phyloP scores from a whole-genome alignment of 2,797 vertebrate genomes.

The Chaenodraco wilsoni region DNA sequence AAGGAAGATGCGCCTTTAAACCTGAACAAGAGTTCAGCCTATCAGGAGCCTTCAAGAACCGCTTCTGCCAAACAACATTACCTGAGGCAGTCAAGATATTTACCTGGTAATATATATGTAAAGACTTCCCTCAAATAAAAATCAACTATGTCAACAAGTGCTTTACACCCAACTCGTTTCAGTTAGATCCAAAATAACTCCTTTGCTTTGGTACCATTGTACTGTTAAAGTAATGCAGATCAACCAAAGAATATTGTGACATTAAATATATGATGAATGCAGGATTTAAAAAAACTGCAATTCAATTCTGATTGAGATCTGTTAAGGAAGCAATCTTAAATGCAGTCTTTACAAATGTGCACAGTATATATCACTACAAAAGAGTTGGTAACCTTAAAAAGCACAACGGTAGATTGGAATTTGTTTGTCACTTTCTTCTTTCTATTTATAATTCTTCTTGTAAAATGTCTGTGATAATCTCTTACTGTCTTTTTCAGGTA shows the following conservation, averaged over 20 bases:
- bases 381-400: background rate
- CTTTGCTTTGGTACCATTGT: background rate
- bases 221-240: background rate
- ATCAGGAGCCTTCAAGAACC: constrained; percentile 84
- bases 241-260: too few species aligned
- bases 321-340: background rate
- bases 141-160: background rate
- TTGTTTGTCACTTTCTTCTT: too few species aligned
- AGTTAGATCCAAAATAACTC: background rate
- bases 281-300: background rate
- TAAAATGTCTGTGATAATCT: background rate
- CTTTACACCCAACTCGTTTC: background rate
- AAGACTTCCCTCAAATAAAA: background rate
- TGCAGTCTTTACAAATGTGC: background rate
- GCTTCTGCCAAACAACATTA: constrained; percentile 94
- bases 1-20: constrained; percentile 85
- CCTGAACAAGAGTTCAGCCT: constrained; percentile 79
- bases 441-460: background rate
- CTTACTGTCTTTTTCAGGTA: constrained; percentile 77
- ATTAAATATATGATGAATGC: background rate
- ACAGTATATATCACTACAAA: background rate
- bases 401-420: too few species aligned
- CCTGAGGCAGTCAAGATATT: constrained; percentile 92
- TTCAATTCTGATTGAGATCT: background rate
- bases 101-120: constrained; percentile 86